A percentile compares a stretch with the other conserved stretches of the same genome.
Evolutionary conservation across 2,888 invertebrate genomes (phyloP).

Genomic region (Tromatobia lineatoria): DNA sequence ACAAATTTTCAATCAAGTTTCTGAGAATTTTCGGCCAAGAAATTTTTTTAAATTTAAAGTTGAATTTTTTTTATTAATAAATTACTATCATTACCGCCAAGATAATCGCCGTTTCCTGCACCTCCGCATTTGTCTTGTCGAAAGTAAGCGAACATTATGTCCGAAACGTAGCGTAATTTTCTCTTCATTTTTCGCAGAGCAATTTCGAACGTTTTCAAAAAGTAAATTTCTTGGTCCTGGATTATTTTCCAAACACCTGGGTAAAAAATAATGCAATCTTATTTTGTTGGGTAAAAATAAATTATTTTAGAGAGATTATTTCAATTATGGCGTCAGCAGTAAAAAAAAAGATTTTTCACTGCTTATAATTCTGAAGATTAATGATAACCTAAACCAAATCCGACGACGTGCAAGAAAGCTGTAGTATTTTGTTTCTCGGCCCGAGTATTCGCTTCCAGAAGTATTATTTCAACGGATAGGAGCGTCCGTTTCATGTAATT

Average conservation of each 20-base stretch:
- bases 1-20: too few species aligned
- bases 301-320: background rate
- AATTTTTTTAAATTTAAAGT: too few species aligned
- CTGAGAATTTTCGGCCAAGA: too few species aligned
- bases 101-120: slow-evolving; percentile 85
- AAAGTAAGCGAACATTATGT: slow-evolving; percentile 90
- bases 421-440: slow-evolving; percentile 86
- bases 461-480: slow-evolving; percentile 87
- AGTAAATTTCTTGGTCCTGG: slow-evolving; percentile 88
- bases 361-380: background rate
- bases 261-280: slow-evolving; percentile 31
- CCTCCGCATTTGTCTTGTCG: slow-evolving; percentile 85
- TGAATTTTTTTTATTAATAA: background rate
- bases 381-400: slow-evolving; percentile 86
- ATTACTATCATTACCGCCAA: slow-evolving; percentile 78
- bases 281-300: background rate
- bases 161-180: slow-evolving; percentile 87
- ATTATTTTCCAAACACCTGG: slow-evolving; percentile 89
- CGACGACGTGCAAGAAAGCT: slow-evolving; percentile 89
- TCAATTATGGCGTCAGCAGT: background rate
- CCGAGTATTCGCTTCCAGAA: slow-evolving; percentile 89
- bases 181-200: slow-evolving; percentile 86
- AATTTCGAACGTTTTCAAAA: slow-evolving; percentile 88
- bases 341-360: background rate
- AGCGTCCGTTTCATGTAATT: slow-evolving; percentile 83